Evolutionary conservation across 2,113 vertebrate genomes (phyloP).

Genomic region (Maccullochella peelii): DNA sequence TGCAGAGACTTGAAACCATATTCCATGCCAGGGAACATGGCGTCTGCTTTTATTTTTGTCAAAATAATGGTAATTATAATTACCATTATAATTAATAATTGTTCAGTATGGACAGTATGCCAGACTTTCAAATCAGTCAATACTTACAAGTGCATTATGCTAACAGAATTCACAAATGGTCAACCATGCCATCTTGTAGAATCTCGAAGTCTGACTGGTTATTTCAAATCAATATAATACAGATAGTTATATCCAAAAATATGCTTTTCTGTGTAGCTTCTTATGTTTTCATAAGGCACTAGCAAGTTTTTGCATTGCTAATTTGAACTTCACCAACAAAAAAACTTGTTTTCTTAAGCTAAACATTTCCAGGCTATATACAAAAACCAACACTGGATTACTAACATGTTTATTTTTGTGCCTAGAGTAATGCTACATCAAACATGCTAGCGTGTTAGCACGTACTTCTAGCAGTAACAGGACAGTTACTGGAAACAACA

Average conservation of each 20-base stretch:
- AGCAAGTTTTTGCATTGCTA: background rate
- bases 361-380: background rate
- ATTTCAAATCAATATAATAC: background rate
- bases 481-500: background rate
- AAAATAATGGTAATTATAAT: background rate
- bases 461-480: too few relatives aligned
- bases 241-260: background rate
- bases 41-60: slow-evolving; percentile 14
- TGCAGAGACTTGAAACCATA: slow-evolving; percentile 13
- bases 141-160: background rate
- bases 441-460: background rate
- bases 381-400: background rate
- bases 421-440: background rate
- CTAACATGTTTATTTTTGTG: background rate
- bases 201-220: background rate
- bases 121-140: slow-evolving; percentile 4
- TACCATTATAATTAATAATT: too few relatives aligned
- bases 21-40: slow-evolving; percentile 27
- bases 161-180: background rate
- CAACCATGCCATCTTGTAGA: too few relatives aligned
- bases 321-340: background rate
- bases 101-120: too few relatives aligned
- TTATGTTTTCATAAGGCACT: background rate
- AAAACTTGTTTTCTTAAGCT: background rate
- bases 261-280: background rate